These are phyloP conservation scores for Lithophane ornitopus DNA, from an alignment of 2,888 invertebrate genomes.

Conservation along the genomic window DNA sequence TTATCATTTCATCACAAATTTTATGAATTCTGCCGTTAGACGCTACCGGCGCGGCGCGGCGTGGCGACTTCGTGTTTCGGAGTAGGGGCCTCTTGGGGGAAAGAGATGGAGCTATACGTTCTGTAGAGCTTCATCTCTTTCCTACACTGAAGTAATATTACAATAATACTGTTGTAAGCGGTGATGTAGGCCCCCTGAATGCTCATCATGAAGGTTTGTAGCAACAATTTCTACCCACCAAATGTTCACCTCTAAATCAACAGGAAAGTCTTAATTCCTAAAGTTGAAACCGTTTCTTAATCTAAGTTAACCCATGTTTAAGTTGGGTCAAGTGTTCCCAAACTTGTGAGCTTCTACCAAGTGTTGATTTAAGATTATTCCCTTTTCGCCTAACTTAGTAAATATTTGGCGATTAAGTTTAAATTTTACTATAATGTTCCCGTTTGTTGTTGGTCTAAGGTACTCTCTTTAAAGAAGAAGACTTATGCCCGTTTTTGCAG, in stretches of 20 bases:
- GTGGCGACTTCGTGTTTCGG: background rate
- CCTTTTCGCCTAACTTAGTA: constrained; percentile 1
- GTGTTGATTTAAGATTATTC: constrained; percentile 39
- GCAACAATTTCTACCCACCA: constrained; percentile 2
- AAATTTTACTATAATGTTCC: background rate
- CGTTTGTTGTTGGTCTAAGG: background rate
- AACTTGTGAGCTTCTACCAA: constrained; percentile 19
- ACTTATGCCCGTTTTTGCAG: too few species aligned
- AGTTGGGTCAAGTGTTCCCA: constrained; percentile 27
- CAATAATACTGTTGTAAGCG: too few species aligned
- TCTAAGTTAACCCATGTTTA: constrained; percentile 33
- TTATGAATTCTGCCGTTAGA: background rate
- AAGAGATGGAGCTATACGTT: too few species aligned
- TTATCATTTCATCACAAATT: too few species aligned
- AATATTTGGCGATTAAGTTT: constrained; percentile 14
- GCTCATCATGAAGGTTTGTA: background rate
- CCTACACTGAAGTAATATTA: too few species aligned
- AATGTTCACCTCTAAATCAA: constrained; percentile 7
- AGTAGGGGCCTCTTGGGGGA: background rate
- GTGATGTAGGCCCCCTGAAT: background rate
- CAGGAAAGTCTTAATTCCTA: constrained; percentile 29
- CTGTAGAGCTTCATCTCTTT: too few species aligned
- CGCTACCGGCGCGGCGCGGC: background rate
- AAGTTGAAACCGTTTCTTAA: constrained; percentile 43
- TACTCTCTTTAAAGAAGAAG: too few species aligned